Conservation (phyloP, 2,888 invertebrate species). For the Scaptomyza parva region DNA sequence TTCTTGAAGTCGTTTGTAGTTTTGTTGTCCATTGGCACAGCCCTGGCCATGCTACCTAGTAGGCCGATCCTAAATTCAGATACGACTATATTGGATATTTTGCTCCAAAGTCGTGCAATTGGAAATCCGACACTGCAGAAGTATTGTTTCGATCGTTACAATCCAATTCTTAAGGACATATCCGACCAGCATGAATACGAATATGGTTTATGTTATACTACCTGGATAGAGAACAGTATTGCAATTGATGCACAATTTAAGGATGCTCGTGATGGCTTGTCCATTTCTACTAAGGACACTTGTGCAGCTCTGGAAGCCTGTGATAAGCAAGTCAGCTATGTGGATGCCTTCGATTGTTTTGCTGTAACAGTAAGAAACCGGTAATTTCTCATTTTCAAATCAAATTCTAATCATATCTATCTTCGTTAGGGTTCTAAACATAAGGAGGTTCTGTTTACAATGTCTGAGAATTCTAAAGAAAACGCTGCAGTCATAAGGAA, state of each 20-base stretch:
- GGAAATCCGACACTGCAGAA: conserved; percentile 8
- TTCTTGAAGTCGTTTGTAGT: conserved; percentile 35
- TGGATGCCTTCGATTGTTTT: conserved; percentile 37
- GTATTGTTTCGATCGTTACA: conserved; percentile 45
- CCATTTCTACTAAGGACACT: conserved; percentile 1
- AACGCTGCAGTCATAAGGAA: neutral
- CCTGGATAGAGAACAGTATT: neutral
- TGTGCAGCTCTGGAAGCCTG: conserved; percentile 30
- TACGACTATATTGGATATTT: conserved; percentile 29
- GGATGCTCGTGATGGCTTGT: neutral
- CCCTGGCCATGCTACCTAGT: conserved; percentile 26
- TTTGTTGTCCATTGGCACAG: conserved; percentile 29
- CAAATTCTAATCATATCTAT: neutral
- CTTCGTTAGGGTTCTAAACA: conserved; percentile 17
- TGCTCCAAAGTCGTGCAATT: conserved; percentile 23
- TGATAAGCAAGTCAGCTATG: neutral
- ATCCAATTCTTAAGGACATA: conserved; percentile 34
- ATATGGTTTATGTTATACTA: conserved; percentile 17
- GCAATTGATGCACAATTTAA: conserved; percentile 3
- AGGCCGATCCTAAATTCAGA: conserved; percentile 11
- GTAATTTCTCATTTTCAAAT: too few relatives aligned
- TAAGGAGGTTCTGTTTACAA: conserved; percentile 3
- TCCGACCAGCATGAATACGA: conserved; percentile 15
- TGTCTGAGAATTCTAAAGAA: conserved; percentile 13
- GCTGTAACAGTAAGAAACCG: conserved; percentile 26